Conservation (phyloP, 2,113 vertebrate genomes). For the Chlorodrepanis virens region DNA sequence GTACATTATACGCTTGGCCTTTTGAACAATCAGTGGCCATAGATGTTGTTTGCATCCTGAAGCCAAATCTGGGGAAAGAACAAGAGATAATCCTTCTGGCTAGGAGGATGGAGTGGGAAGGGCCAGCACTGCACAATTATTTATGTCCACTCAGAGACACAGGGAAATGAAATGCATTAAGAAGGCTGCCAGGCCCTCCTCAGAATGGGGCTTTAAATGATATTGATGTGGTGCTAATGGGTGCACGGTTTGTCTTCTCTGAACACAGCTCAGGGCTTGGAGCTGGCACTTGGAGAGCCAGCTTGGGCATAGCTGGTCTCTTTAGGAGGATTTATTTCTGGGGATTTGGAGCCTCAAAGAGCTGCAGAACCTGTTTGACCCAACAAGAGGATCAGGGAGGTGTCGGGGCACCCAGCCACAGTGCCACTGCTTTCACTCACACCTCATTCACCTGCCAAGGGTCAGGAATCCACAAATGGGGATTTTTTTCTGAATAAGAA, state of each 20-base stretch:
- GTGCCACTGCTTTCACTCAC: background rate
- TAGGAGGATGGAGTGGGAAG: slow-evolving; percentile 5
- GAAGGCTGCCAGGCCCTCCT: slow-evolving; percentile 44
- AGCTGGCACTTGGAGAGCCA: background rate
- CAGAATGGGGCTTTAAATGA: slow-evolving; percentile 70
- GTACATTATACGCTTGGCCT: slow-evolving; percentile 73
- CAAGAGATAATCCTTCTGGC: slow-evolving; percentile 61
- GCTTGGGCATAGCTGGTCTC: background rate
- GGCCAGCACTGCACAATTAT: slow-evolving; percentile 17
- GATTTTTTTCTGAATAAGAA: background rate
- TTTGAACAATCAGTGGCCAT: slow-evolving; percentile 63
- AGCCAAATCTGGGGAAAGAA: slow-evolving; percentile 68
- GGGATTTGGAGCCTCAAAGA: background rate
- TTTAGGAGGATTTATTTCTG: background rate
- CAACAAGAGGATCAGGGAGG: background rate
- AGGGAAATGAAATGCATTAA: slow-evolving; percentile 50
- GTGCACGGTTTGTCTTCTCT: slow-evolving; percentile 50
- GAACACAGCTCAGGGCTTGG: background rate
- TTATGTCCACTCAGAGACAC: slow-evolving; percentile 46
- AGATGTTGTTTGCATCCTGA: slow-evolving; percentile 65
- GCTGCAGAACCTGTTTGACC: background rate
- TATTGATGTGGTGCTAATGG: slow-evolving; percentile 72
- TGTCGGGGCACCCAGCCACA: background rate
- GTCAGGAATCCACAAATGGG: background rate
- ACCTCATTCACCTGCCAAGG: background rate